Conservation (phyloP, 1,140 invertebrate species). For the Episyrphus balteatus region DNA sequence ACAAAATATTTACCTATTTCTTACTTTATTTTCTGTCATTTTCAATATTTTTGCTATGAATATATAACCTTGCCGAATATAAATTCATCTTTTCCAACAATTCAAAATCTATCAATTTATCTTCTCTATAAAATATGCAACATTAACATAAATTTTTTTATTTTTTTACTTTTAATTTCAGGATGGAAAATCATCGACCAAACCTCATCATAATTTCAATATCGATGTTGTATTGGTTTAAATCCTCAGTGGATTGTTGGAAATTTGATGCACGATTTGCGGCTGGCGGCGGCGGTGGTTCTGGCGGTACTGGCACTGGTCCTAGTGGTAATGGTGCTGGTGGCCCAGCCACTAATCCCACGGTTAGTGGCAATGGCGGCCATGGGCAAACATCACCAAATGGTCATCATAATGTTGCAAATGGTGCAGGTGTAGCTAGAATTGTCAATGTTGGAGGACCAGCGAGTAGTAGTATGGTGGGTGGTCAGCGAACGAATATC, state of each 20-base stretch:
- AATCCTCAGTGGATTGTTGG: slow-evolving; percentile 29
- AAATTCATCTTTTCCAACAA: too few species aligned
- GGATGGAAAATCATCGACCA: too few species aligned
- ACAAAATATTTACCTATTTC: too few species aligned
- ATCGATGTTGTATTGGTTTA: slow-evolving; percentile 22
- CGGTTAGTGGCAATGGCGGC: not conserved
- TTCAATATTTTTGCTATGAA: too few species aligned
- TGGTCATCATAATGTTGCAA: not conserved
- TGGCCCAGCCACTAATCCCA: not conserved
- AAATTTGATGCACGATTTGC: slow-evolving; percentile 21
- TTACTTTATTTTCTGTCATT: too few species aligned
- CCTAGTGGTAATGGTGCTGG: not conserved
- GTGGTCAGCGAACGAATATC: not conserved
- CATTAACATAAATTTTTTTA: too few species aligned
- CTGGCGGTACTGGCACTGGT: not conserved
- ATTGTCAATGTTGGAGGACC: not conserved
- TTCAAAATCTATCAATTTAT: too few species aligned
- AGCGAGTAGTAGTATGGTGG: not conserved
- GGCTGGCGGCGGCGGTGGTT: slow-evolving; percentile 10
- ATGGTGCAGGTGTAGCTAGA: not conserved
- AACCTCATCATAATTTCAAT: slow-evolving; percentile 21
- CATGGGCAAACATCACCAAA: not conserved
- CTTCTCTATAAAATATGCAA: too few species aligned
- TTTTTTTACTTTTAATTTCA: too few species aligned
- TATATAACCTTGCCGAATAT: too few species aligned